Evolutionary conservation across 2,888 invertebrate genomes (phyloP).

Genomic region (Atrina japonica): DNA sequence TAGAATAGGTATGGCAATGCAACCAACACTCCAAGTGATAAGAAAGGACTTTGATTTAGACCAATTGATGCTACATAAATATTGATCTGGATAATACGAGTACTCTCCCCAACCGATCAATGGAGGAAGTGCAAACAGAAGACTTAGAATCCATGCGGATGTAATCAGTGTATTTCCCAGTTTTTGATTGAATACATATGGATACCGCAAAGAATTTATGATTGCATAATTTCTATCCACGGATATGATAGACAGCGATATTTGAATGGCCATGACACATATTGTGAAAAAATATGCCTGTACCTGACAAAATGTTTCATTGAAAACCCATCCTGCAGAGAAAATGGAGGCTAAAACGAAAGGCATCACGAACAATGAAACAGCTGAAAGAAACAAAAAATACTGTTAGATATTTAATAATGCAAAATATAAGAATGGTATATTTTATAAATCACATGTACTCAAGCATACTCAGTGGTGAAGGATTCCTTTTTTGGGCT

Average conservation of each 20-base stretch:
- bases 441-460: not conserved
- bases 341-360: slow-evolving; percentile 59
- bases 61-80: slow-evolving; percentile 59
- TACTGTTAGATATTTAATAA: no score
- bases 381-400: slow-evolving; percentile 50
- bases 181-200: slow-evolving; percentile 62
- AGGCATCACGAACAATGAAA: slow-evolving; percentile 59
- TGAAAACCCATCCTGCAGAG: slow-evolving; percentile 52
- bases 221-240: slow-evolving; percentile 70
- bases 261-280: slow-evolving; percentile 56
- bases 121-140: slow-evolving; percentile 58
- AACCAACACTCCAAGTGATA: slow-evolving; percentile 40
- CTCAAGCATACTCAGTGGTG: not conserved
- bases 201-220: slow-evolving; percentile 65
- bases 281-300: slow-evolving; percentile 63
- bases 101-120: slow-evolving; percentile 55
- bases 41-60: slow-evolving; percentile 38
- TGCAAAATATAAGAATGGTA: not conserved
- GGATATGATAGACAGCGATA: slow-evolving; percentile 61
- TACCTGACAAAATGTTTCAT: slow-evolving; percentile 56
- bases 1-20: slow-evolving; percentile 54
- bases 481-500: no score
- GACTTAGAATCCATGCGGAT: slow-evolving; percentile 54
- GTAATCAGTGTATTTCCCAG: slow-evolving; percentile 54
- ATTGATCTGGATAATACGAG: slow-evolving; percentile 51